Evolutionary conservation across 37 sponge, comb jelly and placozoan species (phyloP).

Genomic region (Halisarca cf. caerulea): DNA sequence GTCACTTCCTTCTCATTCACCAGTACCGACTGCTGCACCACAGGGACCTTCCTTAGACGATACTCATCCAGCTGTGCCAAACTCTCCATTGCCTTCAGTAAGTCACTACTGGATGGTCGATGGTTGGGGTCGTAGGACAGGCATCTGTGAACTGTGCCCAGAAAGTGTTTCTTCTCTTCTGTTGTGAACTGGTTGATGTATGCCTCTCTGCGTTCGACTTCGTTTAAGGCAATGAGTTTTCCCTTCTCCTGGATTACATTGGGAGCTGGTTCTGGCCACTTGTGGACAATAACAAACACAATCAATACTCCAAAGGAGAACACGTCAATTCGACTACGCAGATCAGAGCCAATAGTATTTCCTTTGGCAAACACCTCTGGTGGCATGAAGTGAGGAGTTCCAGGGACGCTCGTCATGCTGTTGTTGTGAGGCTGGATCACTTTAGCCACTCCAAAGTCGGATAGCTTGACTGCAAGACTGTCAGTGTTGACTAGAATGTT

Average conservation of each 20-base stretch:
- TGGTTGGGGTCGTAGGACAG: conserved; percentile 17
- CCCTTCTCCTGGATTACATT: neutral
- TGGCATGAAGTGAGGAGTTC: conserved; percentile 30
- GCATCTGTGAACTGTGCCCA: conserved; percentile 20
- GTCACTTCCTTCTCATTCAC: no score
- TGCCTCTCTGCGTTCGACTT: conserved; percentile 38
- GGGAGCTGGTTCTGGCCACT: conserved; percentile 31
- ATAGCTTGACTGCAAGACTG: conserved; percentile 49
- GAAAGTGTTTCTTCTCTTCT: conserved; percentile 5
- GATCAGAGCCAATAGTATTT: neutral
- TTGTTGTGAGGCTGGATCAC: conserved; percentile 16
- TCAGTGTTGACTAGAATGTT: conserved; percentile 44
- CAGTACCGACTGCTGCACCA: no score
- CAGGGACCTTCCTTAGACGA: no score
- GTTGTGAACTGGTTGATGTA: conserved; percentile 12
- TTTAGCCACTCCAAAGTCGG: conserved; percentile 63
- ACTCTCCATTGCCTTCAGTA: neutral
- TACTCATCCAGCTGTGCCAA: no score
- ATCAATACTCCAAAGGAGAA: conserved; percentile 60
- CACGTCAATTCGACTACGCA: conserved; percentile 34
- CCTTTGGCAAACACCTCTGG: conserved; percentile 14
- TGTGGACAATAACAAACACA: conserved; percentile 37
- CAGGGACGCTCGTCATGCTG: conserved; percentile 15
- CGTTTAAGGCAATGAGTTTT: conserved; percentile 22
- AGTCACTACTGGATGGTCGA: conserved; percentile 26